Conservation (phyloP, 2,888 invertebrate genomes). For the Eilema sororculum region DNA sequence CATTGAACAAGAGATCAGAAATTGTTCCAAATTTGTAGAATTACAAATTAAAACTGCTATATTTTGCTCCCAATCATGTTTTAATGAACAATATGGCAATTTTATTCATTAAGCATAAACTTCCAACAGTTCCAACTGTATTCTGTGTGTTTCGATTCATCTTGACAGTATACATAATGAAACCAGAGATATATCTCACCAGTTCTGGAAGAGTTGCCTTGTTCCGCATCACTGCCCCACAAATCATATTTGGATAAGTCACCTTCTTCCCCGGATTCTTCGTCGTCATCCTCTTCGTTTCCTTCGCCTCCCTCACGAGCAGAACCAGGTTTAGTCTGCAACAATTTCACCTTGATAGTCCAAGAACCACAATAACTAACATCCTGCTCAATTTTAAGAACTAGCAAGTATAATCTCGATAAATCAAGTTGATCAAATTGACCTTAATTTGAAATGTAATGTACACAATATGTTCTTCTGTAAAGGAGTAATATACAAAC, state of each 20-base stretch:
- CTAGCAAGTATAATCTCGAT: conserved; percentile 3
- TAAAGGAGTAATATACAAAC: conserved; percentile 70
- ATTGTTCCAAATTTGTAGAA: too few species aligned
- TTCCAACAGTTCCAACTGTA: too few species aligned
- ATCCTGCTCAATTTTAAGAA: neutral
- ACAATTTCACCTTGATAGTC: conserved; percentile 56
- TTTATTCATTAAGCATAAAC: too few species aligned
- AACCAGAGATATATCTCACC: conserved; percentile 49
- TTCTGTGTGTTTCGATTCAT: neutral
- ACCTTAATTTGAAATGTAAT: too few species aligned
- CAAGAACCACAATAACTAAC: neutral
- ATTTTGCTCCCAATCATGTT: too few species aligned
- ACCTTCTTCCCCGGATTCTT: conserved; percentile 88
- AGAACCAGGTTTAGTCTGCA: conserved; percentile 73
- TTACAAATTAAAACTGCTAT: too few species aligned
- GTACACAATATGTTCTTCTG: conserved; percentile 16
- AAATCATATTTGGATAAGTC: conserved; percentile 93
- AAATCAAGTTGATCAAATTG: neutral
- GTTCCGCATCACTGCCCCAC: conserved; percentile 90
- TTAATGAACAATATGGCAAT: too few species aligned
- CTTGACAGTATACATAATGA: neutral
- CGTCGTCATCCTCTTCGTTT: conserved; percentile 88
- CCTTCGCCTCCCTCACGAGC: conserved; percentile 77
- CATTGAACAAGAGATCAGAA: too few species aligned
- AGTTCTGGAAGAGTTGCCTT: conserved; percentile 70